Evolutionary conservation across 2,888 invertebrate genomes (phyloP), one percentile per base, ranked within the genome.

Genomic region (Strigamia transsilvanica): DNA sequence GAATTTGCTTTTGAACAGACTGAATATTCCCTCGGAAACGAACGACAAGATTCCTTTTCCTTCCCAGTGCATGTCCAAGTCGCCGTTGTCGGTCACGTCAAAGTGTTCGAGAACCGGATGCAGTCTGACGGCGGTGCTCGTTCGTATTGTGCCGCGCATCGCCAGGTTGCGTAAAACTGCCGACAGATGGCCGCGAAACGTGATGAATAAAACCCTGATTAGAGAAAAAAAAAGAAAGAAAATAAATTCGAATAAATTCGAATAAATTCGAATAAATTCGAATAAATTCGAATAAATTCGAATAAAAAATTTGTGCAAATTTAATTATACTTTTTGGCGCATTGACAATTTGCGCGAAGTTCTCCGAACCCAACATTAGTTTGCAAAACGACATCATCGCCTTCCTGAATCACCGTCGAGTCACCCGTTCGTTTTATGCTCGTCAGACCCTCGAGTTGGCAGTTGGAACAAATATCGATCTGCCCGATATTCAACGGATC

Each of bases 61-160:
- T 21, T 81, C 61, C 81, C 81, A 81, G 21, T 34, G 23, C n/a
- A 81, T n/a, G 21, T 66, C 81, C n/a, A 81, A 21, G 13, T 81
- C 66, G 34, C 81, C 81, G 32, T 21, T 13, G 34, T 81, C n/a
- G 18, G 81, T 81, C 23, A 81, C 81, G 3, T 27, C 61, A 42
- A 81, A 81, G 21, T 81, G 66, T 15, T 81, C 34, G 12, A 81
- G 18, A 6, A 38, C 34, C 18, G 81, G 66, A 15, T 41, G 34
- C 18, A 66, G 34, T 34, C 38, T n/a, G 32, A 81, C 46, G 34
- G 32, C 61, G 10, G 46, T 34, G 32, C 66, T 66, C 32, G 66
- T 34, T n/a, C 66, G 81, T 1, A 81, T 38, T 10, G 61, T 66
- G 18, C 41, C 79, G 21, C 32, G 32, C 79, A 79, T 38, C 12